Conservation (phyloP, 30 jellyfish, hydroid and myxozoan genomes). For the Turritopsis rubra region DNA sequence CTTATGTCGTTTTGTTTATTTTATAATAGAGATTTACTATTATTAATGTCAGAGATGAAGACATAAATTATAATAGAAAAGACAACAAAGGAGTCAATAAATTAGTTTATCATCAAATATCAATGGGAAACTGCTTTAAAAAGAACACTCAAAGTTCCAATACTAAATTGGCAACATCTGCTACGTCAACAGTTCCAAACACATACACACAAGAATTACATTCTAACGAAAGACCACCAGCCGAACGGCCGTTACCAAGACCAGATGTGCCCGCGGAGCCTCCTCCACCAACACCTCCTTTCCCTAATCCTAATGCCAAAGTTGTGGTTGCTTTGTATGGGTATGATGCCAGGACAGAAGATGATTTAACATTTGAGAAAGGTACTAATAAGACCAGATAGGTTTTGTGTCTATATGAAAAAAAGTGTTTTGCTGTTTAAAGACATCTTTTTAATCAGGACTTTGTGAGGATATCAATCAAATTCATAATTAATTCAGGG, state of each 20-base stretch:
- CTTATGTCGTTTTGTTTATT: not conserved
- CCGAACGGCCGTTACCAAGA: slow-evolving; percentile 8
- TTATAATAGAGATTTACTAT: not conserved
- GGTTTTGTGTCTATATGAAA: too few relatives aligned
- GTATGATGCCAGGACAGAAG: slow-evolving; percentile 83
- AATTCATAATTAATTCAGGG: too few relatives aligned
- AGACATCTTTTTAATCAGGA: too few relatives aligned
- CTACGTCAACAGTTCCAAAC: not conserved
- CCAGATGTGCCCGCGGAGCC: not conserved
- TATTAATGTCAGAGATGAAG: not conserved
- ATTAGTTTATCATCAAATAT: not conserved
- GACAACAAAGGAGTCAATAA: not conserved
- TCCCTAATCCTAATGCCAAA: slow-evolving; percentile 80
- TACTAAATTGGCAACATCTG: not conserved
- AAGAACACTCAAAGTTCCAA: not conserved
- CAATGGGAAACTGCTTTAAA: not conserved
- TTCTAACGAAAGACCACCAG: not conserved
- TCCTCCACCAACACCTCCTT: slow-evolving; percentile 82
- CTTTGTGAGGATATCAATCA: too few relatives aligned
- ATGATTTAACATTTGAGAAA: slow-evolving; percentile 67
- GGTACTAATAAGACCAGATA: too few relatives aligned
- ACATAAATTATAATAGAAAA: not conserved
- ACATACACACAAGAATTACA: not conserved
- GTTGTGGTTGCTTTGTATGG: slow-evolving; percentile 80
- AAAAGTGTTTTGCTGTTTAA: too few relatives aligned